Evolutionary conservation across 2,888 invertebrate genomes (phyloP), one percentile per base, ranked within the genome.

Genomic region (Spodoptera picta): DNA sequence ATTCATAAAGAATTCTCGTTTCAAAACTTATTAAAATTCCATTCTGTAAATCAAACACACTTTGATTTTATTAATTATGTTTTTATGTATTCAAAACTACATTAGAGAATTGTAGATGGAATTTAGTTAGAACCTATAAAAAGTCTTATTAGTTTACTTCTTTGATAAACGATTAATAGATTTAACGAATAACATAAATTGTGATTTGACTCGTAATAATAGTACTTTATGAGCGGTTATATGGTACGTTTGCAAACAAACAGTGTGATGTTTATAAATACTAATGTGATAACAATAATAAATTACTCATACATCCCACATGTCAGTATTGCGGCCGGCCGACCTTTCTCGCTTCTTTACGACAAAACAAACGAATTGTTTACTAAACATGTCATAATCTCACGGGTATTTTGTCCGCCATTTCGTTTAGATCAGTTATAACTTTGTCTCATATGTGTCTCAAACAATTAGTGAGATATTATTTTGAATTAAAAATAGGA

Each of bases 191-290:
- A 56, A 56, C 43, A 44, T 11, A 2, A 19, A 19, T 24, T 42
- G 9, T 42, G 7, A 36, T 46, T 24, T 36, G 36, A 36, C 36
- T 36, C 36, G 36, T 19, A 56, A 31, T 46, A 46, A 0, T 55
- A 47, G n/a, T 4, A 47, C 11, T 3, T 27, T 9, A 9, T 7
- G 9, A 6, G 36, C 7, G 36, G 5, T 36, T 36, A 36, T 36
- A 6, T 36, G 36, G 9, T 36, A 36, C 9, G 2, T 62, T 55
- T 46, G 7, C 58, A 52, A 69, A 24, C 36, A 44, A 42, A 19
- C 57, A 61, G 64, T 53, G 55, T 65, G 45, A 53, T 54, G 42
- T 75, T 57, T 49, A 71, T 74, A 74, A 67, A 71, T 66, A 56
- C 43, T 65, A 27, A 57, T 50, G 14, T 54, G 36, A 57, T 47